These are phyloP conservation scores for Bos taurus DNA, from an alignment of 2,113 vertebrate genomes.

Conservation along the genomic window ARS-UCD2.0 NC_037342.1:23024501-23025000, in stretches of 20 bases:
- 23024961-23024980: not conserved
- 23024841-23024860: not conserved
- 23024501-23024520: not conserved
- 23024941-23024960: not conserved
- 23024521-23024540: not conserved
- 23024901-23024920: not conserved
- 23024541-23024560: not conserved
- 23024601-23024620: slow-evolving; percentile 19
- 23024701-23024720: not conserved
- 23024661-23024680: not conserved
- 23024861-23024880: not conserved
- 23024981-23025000: not conserved
- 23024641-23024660: not conserved
- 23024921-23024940: not conserved
- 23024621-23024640: not conserved
- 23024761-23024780: not conserved
- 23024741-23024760: not conserved
- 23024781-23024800: not conserved
- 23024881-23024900: not conserved
- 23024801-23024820: not conserved
- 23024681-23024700: not conserved
- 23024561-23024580: not conserved
- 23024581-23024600: not conserved
- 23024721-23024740: not conserved
- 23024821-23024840: not conserved